Percentiles rank a stretch among this genome's conserved stretches.
phyloP scores from a whole-genome alignment of 2,888 invertebrate genomes.

The Rugalucina vietnamica region DNA sequence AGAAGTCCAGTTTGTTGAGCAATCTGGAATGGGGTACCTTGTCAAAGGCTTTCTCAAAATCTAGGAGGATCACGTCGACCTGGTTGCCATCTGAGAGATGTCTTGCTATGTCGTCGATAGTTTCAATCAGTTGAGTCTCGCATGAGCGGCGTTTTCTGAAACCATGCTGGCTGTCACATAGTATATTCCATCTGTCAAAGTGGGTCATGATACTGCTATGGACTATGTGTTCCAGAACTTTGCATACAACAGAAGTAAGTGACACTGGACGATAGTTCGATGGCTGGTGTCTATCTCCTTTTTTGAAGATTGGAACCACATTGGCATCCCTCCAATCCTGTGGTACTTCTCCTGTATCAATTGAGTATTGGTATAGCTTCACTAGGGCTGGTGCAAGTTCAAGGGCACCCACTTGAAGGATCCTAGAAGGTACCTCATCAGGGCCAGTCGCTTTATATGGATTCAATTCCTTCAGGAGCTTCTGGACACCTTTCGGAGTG shows the following conservation, averaged over 20 bases:
- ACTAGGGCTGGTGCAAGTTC: conserved; percentile 8
- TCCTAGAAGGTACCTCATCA: conserved; percentile 3
- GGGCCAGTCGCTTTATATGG: conserved; percentile 11
- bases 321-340: conserved; percentile 19
- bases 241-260: conserved; percentile 20
- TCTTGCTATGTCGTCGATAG: conserved; percentile 4
- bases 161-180: conserved; percentile 14
- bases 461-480: neutral
- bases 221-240: conserved; percentile 26
- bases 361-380: conserved; percentile 10
- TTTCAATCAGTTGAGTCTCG: conserved; percentile 8
- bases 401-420: neutral
- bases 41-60: neutral
- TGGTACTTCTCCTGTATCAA: conserved; percentile 7
- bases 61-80: neutral
- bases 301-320: conserved; percentile 28
- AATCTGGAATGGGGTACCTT: conserved; percentile 1
- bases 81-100: neutral
- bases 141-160: conserved; percentile 7
- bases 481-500: conserved; percentile 2
- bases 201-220: conserved; percentile 17
- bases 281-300: conserved; percentile 24
- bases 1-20: neutral
- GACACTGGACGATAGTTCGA: conserved; percentile 24
- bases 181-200: conserved; percentile 9